Conservation (phyloP, 1,140 invertebrate genomes). For the Pogonomyrmex californicus region DNA sequence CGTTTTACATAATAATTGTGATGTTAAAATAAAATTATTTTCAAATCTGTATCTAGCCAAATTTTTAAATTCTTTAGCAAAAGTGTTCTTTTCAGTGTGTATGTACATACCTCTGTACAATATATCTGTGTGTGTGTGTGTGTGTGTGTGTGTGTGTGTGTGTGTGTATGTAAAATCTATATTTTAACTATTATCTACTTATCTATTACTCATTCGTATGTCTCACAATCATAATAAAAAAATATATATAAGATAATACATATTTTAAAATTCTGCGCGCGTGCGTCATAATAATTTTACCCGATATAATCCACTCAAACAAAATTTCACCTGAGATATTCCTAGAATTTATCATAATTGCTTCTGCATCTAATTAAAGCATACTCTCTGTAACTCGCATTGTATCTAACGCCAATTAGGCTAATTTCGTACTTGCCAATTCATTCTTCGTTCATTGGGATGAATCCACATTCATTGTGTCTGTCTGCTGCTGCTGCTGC, state of each 20-base stretch:
- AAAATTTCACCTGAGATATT: neutral
- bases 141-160: too few relatives aligned
- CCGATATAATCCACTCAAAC: neutral
- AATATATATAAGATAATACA: neutral
- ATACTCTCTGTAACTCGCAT: neutral
- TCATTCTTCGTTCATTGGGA: neutral
- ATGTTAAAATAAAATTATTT: too few relatives aligned
- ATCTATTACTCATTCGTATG: neutral
- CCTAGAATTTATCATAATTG: neutral
- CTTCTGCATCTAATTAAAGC: neutral
- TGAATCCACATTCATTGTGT: neutral
- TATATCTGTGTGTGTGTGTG: too few relatives aligned
- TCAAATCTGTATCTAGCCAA: too few relatives aligned
- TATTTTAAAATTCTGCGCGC: neutral
- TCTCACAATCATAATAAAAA: neutral
- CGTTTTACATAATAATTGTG: too few relatives aligned
- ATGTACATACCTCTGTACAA: too few relatives aligned
- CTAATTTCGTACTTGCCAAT: neutral
- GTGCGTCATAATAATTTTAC: neutral
- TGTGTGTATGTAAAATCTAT: neutral
- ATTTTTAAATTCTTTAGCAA: too few relatives aligned
- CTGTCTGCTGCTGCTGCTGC: too few relatives aligned
- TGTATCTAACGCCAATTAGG: neutral
- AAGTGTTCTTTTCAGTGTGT: too few relatives aligned
- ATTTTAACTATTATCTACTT: neutral